A percentile compares a stretch with the other conserved stretches of the same genome.
Conservation (phyloP, 1,140 invertebrate species). For the Lycorma delicatula region DNA sequence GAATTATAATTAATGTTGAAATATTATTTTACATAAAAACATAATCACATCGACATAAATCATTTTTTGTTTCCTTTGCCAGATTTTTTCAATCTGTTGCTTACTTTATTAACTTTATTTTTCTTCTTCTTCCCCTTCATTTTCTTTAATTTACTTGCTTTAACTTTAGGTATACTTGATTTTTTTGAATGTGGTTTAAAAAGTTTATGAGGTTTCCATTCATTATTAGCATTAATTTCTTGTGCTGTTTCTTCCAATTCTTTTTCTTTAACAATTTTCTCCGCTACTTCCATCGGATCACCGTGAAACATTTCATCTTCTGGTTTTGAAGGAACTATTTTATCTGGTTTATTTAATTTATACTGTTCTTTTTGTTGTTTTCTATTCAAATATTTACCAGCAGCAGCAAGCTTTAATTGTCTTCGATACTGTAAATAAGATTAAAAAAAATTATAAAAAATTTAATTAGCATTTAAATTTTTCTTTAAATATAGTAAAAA, state of each 20-base stretch:
- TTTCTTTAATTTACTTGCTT: neutral
- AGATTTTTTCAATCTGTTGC: no score
- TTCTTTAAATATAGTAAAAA: neutral
- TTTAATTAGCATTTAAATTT: neutral
- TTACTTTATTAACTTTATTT: no score
- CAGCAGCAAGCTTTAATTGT: constrained; percentile 55
- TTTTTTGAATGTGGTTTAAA: neutral
- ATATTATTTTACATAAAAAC: no score
- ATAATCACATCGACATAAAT: no score
- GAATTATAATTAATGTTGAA: no score
- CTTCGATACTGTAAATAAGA: constrained; percentile 50
- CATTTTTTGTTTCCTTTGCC: no score
- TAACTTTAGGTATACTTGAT: neutral
- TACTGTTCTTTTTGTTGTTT: constrained; percentile 58
- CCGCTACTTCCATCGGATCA: neutral
- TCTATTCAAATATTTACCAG: constrained; percentile 66
- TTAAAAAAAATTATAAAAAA: constrained; percentile 8
- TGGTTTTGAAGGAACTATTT: neutral
- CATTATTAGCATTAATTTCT: neutral
- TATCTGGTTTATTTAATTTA: neutral
- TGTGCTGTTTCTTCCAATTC: neutral
- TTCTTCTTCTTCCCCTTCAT: no score
- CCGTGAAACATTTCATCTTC: neutral
- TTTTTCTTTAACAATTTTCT: neutral
- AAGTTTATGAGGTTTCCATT: neutral